Percentiles rank a stretch among this genome's conserved stretches.
Conservation (phyloP, 2,888 invertebrate genomes). For the Brachylomia viminalis region DNA sequence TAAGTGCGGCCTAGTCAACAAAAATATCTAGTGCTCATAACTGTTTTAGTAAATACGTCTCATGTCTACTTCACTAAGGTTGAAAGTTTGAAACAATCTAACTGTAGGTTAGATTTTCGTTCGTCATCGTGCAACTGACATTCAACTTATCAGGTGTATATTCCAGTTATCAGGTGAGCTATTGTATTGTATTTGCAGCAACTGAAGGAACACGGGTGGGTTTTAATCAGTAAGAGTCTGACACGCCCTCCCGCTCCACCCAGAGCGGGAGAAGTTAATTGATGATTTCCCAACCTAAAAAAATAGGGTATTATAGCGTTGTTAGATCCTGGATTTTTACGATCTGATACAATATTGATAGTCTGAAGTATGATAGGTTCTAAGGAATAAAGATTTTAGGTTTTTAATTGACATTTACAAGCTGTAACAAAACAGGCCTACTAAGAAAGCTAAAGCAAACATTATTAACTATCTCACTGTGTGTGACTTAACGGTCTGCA, state of each 20-base stretch:
- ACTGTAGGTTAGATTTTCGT: too few species aligned
- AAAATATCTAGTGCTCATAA: neutral
- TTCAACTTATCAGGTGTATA: too few species aligned
- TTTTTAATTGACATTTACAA: neutral
- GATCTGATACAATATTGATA: neutral
- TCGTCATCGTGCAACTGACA: too few species aligned
- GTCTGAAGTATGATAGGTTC: neutral
- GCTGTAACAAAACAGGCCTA: neutral
- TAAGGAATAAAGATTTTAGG: neutral
- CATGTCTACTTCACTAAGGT: neutral
- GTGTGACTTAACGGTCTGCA: slow-evolving; percentile 39
- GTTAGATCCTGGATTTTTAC: neutral
- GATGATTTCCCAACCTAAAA: too few species aligned
- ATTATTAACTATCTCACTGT: neutral
- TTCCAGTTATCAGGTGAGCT: too few species aligned
- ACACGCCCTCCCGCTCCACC: too few species aligned
- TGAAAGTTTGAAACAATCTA: too few species aligned
- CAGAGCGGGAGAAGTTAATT: too few species aligned
- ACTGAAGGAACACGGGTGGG: too few species aligned
- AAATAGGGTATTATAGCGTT: neutral
- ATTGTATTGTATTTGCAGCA: too few species aligned
- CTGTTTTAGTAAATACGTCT: neutral
- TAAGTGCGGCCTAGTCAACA: neutral
- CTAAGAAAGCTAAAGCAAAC: slow-evolving; percentile 3
- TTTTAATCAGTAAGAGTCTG: too few species aligned